Percentiles rank a stretch among this genome's conserved stretches.
phyloP scores from a whole-genome alignment of 2,888 invertebrate genomes.

The Caenorhabditis auriculariae region DNA sequence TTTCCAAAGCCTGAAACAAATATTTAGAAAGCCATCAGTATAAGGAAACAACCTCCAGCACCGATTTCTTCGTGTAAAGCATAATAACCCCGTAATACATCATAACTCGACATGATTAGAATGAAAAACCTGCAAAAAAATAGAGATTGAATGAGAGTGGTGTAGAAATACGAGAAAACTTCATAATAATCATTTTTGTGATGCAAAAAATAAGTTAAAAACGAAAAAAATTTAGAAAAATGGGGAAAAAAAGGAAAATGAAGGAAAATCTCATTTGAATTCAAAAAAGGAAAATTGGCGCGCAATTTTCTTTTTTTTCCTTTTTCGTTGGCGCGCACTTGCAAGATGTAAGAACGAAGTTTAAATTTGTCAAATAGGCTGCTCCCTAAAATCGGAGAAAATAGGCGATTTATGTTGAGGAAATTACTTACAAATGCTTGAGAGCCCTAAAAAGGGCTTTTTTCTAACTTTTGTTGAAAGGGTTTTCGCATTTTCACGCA shows the following conservation, averaged over 20 bases:
- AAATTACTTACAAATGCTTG: no score
- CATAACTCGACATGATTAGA: conserved; percentile 21
- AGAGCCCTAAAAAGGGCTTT: no score
- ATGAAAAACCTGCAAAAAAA: background rate
- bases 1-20: conserved; percentile 35
- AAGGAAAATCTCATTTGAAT: conserved; percentile 17
- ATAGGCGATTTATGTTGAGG: no score
- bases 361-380: no score
- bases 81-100: conserved; percentile 35
- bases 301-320: conserved; percentile 13
- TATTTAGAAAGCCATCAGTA: background rate
- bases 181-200: no score
- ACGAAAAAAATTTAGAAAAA: conserved; percentile 1
- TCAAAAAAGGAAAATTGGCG: no score
- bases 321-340: conserved; percentile 10
- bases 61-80: conserved; percentile 53
- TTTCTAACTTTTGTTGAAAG: no score
- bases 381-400: no score
- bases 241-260: background rate
- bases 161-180: no score
- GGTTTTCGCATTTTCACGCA: no score
- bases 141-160: background rate
- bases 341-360: no score
- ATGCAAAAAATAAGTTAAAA: background rate
- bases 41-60: conserved; percentile 68